Evolutionary conservation across 23 tunicate genomes (phyloP).

Genomic region (Phallusia fumigata): DNA sequence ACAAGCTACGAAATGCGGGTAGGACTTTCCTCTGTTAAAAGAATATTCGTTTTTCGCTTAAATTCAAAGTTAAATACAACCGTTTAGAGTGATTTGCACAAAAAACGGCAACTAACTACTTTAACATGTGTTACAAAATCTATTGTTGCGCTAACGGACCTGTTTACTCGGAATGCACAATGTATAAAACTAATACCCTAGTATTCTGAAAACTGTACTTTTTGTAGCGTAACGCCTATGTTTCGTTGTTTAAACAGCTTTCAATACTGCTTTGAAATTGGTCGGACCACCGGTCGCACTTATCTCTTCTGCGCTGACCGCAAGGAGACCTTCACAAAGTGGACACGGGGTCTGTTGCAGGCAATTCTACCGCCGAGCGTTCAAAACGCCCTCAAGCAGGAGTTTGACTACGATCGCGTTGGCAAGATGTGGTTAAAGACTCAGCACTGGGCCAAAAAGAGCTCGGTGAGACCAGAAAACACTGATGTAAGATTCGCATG

Average conservation of each 20-base stretch:
- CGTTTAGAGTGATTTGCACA: too few species aligned
- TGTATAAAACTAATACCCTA: too few species aligned
- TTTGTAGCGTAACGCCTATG: too few species aligned
- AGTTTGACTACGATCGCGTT: constrained; percentile 59
- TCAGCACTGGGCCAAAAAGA: constrained; percentile 60
- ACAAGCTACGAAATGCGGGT: constrained; percentile 81
- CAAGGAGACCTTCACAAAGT: constrained; percentile 41
- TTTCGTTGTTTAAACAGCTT: constrained; percentile 27
- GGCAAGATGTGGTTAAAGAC: constrained; percentile 76
- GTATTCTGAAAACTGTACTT: too few species aligned
- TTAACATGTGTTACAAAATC: too few species aligned
- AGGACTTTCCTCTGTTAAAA: constrained; percentile 11
- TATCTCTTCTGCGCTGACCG: constrained; percentile 83
- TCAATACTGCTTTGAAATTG: constrained; percentile 70
- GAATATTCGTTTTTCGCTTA: too few species aligned
- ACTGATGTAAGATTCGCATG: background rate
- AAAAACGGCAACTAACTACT: too few species aligned
- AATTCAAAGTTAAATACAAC: too few species aligned
- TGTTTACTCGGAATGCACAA: too few species aligned
- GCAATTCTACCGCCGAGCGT: constrained; percentile 75
- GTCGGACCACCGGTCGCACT: constrained; percentile 82
- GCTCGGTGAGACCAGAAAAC: constrained; percentile 39
- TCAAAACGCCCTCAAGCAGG: constrained; percentile 69
- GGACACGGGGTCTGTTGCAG: constrained; percentile 75
- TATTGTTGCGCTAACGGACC: too few species aligned